Evolutionary conservation across 2,797 vertebrate genomes (phyloP), one percentile per base, ranked within the genome.

Genomic region (Silurus lanzhouensis): DNA sequence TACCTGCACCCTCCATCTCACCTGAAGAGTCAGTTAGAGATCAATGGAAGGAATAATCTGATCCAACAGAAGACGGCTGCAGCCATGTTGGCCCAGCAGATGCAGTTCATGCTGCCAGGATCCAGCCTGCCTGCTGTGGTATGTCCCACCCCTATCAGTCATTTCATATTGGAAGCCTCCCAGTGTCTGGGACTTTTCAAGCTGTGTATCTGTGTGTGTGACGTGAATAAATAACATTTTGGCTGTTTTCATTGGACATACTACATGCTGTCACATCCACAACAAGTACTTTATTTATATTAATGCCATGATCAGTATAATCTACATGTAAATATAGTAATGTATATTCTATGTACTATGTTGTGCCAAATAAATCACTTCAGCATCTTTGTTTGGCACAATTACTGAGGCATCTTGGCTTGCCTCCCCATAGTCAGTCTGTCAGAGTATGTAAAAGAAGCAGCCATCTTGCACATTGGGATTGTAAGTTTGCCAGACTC

Each of bases 21-120:
- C 94, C 95, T 99, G 91, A 99, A 99, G 96, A 99, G 98, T 79
- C 98, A 99, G 86, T 93, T 99, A 91, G 98, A 99, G 95, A 99
- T 99, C 92, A 99, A 99, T 88, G 98, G 98, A 84, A 97, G 98
- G 87, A 99, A 99, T 96, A 99, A 99, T 93, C 95, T 99, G 91
- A 99, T 99, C 92, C 98, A 99, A 89, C 98, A 99, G 92, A 99
- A 99, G 95, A 99, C 98, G 0, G 97, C 98, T 83, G 98, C 98
- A 27, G 98, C 98, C 0, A 97, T 99, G 96, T 93, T 99, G 0
- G 97, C 98, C 76, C 98, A 99, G 90, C 98, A 99, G 94, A 99
- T 99, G 98, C 98, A 99, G 92, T 97, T 99, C 88, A 98, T 99
- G 97, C 97, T 99, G 92, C 98, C 98, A 83, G 97, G 97, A 92